These are phyloP conservation scores for Henicopernis longicauda DNA, from an alignment of 2,113 vertebrate genomes.

Conservation along the genomic window DNA sequence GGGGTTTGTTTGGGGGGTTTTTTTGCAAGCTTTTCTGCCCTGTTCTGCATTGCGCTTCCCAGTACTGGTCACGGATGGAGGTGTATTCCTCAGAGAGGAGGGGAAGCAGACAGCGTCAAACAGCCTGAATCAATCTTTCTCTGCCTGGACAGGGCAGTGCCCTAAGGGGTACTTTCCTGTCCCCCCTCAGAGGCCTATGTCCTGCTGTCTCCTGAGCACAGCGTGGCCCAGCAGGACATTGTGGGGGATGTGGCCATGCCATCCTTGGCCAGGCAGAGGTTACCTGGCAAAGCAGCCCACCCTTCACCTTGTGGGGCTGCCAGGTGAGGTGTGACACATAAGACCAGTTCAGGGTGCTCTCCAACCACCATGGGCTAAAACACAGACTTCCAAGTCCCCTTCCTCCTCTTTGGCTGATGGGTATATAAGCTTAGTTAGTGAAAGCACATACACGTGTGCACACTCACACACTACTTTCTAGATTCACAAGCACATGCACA, in stretches of 20 bases:
- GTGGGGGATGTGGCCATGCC: too few species aligned
- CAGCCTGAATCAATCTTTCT: not conserved
- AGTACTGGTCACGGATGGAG: not conserved
- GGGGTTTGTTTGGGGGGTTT: not conserved
- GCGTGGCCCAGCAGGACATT: not conserved
- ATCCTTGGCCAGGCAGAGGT: not conserved
- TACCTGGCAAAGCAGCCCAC: not conserved
- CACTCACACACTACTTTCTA: too few species aligned
- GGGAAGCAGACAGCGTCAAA: not conserved
- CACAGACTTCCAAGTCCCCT: not conserved
- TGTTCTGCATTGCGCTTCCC: not conserved
- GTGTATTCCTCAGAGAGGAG: not conserved
- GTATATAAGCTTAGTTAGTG: not conserved
- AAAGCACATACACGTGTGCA: fast-evolving
- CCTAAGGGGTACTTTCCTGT: not conserved
- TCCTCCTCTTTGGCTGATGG: not conserved
- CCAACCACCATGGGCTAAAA: not conserved
- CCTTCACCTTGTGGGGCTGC: too few species aligned
- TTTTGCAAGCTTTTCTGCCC: not conserved
- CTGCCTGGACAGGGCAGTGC: not conserved
- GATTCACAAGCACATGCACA: not conserved
- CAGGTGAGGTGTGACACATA: too few species aligned
- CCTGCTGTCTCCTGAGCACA: not conserved
- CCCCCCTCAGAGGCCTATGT: too few species aligned
- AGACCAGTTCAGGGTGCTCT: not conserved